phyloP scores from a whole-genome alignment of 2,888 invertebrate species.

The Diarsia rubi region DNA sequence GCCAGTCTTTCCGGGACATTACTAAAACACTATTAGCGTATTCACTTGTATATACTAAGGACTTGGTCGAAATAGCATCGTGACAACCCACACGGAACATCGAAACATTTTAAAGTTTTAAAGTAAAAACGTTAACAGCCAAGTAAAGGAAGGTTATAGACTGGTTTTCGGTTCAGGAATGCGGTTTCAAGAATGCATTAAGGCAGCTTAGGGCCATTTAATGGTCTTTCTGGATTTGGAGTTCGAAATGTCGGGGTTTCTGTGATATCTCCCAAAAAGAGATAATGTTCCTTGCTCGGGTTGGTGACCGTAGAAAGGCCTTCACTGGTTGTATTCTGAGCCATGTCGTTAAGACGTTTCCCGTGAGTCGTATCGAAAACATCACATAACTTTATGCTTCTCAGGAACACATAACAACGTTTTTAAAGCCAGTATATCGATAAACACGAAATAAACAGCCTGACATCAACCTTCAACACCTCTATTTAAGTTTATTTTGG shows the following conservation, averaged over 20 bases:
- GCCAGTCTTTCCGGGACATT: constrained; percentile 49
- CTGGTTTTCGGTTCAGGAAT: constrained; percentile 56
- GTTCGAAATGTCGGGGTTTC: constrained; percentile 23
- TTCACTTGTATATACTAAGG: constrained; percentile 47
- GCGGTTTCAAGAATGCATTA: constrained; percentile 57
- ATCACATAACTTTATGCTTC: constrained; percentile 24
- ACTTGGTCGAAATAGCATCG: constrained; percentile 46
- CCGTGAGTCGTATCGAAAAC: constrained; percentile 23
- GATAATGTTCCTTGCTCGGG: constrained; percentile 34
- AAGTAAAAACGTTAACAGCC: constrained; percentile 50
- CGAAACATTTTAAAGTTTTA: constrained; percentile 41
- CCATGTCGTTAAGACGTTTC: constrained; percentile 9
- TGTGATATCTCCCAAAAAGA: constrained; percentile 43
- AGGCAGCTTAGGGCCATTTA: constrained; percentile 56
- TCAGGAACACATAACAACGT: constrained; percentile 21
- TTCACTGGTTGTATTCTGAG: constrained; percentile 6
- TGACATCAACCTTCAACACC: constrained; percentile 72
- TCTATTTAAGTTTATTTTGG: constrained; percentile 74
- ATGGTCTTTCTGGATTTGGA: constrained; percentile 53
- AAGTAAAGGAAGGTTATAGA: constrained; percentile 52
- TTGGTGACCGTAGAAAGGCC: constrained; percentile 39
- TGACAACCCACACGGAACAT: constrained; percentile 51
- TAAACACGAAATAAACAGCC: constrained; percentile 62
- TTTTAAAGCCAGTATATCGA: constrained; percentile 52
- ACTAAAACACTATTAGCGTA: constrained; percentile 54